Percentiles rank a stretch among this genome's conserved stretches.
These are phyloP conservation scores for Nothocercus julius DNA, from an alignment of 2,113 vertebrate species.

Conservation along the genomic window DNA sequence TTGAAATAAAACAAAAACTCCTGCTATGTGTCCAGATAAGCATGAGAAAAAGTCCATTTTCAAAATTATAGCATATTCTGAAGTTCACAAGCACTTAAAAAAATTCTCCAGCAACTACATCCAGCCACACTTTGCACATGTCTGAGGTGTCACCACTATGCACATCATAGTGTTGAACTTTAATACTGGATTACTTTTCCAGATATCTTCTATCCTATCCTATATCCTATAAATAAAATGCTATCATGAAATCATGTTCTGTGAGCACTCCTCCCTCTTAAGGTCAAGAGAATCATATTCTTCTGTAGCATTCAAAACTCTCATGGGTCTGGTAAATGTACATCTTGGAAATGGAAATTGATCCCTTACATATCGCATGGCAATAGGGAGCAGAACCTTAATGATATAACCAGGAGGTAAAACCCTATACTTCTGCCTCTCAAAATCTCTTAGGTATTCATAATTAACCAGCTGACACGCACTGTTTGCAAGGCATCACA, in stretches of 20 bases:
- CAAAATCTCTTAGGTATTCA: neutral
- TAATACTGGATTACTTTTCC: neutral
- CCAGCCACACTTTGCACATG: neutral
- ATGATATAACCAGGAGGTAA: neutral
- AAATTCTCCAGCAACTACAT: neutral
- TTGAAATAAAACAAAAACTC: neutral
- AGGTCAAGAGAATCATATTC: neutral
- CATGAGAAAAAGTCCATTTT: neutral
- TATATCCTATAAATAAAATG: neutral
- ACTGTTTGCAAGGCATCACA: neutral
- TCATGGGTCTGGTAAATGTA: neutral
- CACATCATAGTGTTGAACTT: neutral
- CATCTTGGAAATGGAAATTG: neutral
- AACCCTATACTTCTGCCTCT: neutral
- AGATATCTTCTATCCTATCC: neutral
- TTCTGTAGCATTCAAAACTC: neutral
- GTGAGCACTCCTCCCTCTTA: neutral
- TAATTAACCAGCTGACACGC: conserved; percentile 15
- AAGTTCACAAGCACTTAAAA: neutral
- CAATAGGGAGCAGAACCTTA: neutral
- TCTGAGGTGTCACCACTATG: neutral
- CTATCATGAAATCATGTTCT: neutral
- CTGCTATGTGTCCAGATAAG: neutral
- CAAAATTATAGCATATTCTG: neutral
- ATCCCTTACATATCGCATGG: neutral